Evolutionary conservation across 2,888 invertebrate genomes (phyloP).

Genomic region (Spodoptera littoralis): DNA sequence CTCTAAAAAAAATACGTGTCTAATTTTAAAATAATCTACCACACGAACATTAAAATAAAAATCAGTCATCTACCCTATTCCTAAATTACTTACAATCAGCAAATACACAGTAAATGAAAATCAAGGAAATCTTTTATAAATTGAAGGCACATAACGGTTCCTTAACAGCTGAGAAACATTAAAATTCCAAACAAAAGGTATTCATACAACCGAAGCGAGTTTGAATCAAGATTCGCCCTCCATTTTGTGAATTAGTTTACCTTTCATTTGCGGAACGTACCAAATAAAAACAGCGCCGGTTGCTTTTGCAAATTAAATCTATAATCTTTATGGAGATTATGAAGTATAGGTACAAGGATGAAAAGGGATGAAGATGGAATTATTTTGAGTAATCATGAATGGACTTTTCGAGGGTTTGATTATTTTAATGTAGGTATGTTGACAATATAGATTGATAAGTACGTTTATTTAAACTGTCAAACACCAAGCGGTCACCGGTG

Average conservation of each 20-base stretch:
- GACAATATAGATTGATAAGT: no score
- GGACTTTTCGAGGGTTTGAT: conserved; percentile 21
- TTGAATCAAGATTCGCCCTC: conserved; percentile 55
- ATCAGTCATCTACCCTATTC: no score
- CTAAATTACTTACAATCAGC: no score
- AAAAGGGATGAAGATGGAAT: conserved; percentile 40
- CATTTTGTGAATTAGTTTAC: conserved; percentile 84
- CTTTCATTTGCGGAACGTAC: conserved; percentile 81
- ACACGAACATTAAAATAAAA: no score
- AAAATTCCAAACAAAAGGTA: conserved; percentile 20
- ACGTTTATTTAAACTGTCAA: no score
- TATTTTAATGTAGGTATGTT: conserved; percentile 14
- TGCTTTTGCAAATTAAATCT: conserved; percentile 67
- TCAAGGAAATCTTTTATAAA: no score
- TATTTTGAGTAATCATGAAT: conserved; percentile 39
- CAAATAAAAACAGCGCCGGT: conserved; percentile 64
- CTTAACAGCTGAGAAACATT: conserved; percentile 3
- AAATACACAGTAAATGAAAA: no score
- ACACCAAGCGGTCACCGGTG: no score
- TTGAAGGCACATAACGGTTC: no score
- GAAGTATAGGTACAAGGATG: conserved; percentile 51
- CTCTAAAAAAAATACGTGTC: no score
- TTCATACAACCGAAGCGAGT: conserved; percentile 18
- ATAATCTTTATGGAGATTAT: conserved; percentile 68
- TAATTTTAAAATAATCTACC: no score